A percentile compares a stretch with the other conserved stretches of the same genome.
Evolutionary conservation across 2,113 vertebrate genomes (phyloP).

Genomic region (Eurypyga helias): DNA sequence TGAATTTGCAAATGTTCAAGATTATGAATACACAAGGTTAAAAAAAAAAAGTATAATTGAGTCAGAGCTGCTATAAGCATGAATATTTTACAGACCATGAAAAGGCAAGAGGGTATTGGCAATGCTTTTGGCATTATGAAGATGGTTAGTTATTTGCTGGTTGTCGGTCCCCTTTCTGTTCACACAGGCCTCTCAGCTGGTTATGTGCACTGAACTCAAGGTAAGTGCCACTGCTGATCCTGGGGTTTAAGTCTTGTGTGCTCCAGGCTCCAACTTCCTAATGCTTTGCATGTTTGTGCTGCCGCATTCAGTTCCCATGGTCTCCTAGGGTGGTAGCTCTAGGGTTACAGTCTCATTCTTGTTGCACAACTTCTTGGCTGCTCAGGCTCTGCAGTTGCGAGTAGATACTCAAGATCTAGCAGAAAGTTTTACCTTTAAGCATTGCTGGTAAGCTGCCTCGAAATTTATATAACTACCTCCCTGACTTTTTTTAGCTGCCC

Average conservation of each 20-base stretch:
- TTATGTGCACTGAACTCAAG: background rate
- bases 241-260: background rate
- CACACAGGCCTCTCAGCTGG: background rate
- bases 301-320: background rate
- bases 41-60: background rate
- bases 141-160: background rate
- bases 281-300: background rate
- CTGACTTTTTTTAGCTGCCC: conserved; percentile 67
- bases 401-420: background rate
- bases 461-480: conserved; percentile 55
- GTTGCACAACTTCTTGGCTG: background rate
- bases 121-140: background rate
- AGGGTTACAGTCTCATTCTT: background rate
- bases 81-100: background rate
- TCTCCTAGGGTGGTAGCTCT: background rate
- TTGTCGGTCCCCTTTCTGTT: background rate
- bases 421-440: conserved; percentile 39
- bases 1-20: background rate
- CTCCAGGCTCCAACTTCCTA: background rate
- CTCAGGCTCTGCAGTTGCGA: background rate
- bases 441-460: conserved; percentile 9
- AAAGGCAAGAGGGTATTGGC: background rate
- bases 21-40: background rate
- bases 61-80: background rate
- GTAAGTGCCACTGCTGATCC: background rate